These are phyloP conservation scores for Pagrus major DNA, from an alignment of 2,113 vertebrate genomes.

Conservation along the genomic window DNA sequence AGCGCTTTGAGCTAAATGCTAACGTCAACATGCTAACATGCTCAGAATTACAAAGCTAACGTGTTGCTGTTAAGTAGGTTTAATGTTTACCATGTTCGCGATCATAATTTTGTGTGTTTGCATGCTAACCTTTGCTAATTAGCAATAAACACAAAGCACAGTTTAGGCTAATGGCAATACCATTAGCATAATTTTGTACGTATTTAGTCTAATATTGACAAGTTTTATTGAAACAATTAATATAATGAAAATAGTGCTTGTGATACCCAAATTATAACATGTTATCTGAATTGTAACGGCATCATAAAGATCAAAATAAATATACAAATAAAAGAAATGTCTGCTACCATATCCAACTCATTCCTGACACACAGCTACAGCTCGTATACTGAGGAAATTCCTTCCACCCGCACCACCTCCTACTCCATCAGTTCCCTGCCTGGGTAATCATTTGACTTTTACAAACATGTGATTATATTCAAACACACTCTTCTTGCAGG, in stretches of 20 bases:
- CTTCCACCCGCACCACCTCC: conserved; percentile 52
- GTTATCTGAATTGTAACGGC: background rate
- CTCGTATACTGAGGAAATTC: conserved; percentile 57
- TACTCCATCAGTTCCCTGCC: conserved; percentile 55
- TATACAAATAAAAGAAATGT: background rate
- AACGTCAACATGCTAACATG: too few relatives aligned
- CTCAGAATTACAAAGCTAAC: too few relatives aligned
- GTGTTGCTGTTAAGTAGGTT: too few relatives aligned
- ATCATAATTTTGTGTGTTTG: background rate
- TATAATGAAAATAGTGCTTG: background rate
- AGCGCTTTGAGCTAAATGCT: too few relatives aligned
- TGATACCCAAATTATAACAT: background rate
- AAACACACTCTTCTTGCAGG: background rate
- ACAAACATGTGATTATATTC: too few relatives aligned
- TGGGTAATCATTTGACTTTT: conserved; percentile 37
- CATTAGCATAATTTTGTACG: too few relatives aligned
- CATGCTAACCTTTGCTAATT: background rate
- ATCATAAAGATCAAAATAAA: background rate
- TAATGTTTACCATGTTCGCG: background rate
- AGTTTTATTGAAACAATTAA: background rate
- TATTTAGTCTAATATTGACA: too few relatives aligned
- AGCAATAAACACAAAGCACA: background rate
- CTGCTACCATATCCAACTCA: background rate
- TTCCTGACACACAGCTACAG: conserved; percentile 60
- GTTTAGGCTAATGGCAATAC: background rate